Conservation (phyloP, 2,888 invertebrate species). For the Yponomeuta evonymella region DNA sequence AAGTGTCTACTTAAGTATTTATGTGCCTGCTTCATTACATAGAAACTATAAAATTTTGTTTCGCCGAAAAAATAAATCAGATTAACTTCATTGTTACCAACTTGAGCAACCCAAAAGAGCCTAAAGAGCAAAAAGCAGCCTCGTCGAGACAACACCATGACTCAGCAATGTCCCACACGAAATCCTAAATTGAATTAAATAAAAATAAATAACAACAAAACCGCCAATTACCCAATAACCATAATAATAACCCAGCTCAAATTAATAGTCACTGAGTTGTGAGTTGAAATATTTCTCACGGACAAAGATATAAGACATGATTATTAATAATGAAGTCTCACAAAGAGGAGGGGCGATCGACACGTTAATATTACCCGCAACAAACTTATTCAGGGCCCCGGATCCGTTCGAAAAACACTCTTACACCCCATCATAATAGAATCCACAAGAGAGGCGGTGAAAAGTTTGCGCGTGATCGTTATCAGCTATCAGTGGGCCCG, state of each 20-base stretch:
- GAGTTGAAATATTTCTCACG: constrained; percentile 68
- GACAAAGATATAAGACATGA: constrained; percentile 49
- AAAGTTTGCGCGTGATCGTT: constrained; percentile 10
- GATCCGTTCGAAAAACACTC: background rate
- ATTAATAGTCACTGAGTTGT: constrained; percentile 58
- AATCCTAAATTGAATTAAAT: constrained; percentile 57
- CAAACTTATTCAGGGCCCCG: background rate
- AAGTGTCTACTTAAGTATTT: too few relatives aligned
- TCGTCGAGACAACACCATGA: constrained; percentile 33
- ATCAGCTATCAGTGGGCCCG: constrained; percentile 11
- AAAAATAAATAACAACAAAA: constrained; percentile 47
- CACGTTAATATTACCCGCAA: constrained; percentile 53
- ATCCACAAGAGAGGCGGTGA: background rate
- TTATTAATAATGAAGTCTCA: constrained; percentile 55
- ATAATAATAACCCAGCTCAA: constrained; percentile 45
- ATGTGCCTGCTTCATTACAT: too few relatives aligned
- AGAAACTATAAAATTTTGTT: too few relatives aligned
- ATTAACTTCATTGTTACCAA: too few relatives aligned
- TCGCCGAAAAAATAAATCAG: too few relatives aligned
- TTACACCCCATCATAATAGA: background rate
- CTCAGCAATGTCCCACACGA: constrained; percentile 56
- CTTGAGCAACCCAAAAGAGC: too few relatives aligned
- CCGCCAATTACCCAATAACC: constrained; percentile 65
- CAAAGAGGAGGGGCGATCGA: constrained; percentile 60
- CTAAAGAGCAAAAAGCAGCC: background rate